phyloP scores from a whole-genome alignment of 2,113 vertebrate species.

The Apteryx owenii region DNA sequence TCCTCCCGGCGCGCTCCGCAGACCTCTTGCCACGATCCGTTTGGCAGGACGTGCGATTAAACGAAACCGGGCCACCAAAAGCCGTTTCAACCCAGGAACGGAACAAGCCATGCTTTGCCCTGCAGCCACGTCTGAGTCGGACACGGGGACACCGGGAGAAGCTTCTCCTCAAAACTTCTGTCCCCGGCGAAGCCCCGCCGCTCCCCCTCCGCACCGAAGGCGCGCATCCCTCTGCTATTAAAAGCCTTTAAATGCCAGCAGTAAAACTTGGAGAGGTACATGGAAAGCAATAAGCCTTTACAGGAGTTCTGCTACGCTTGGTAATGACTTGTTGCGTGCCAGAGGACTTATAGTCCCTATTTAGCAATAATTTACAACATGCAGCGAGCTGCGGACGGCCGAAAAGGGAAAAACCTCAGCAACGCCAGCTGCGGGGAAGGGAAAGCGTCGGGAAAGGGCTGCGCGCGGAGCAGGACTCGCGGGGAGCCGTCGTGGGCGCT shows the following conservation, averaged over 20 bases:
- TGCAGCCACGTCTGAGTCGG: accelerated
- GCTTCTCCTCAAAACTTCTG: neutral
- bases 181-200: no score
- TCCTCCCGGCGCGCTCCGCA: neutral
- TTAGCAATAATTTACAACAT: constrained; percentile 62
- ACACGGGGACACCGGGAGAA: neutral
- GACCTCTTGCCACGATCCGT: neutral
- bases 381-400: neutral
- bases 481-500: accelerated
- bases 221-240: neutral
- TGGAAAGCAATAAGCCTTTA: constrained; percentile 45
- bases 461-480: neutral
- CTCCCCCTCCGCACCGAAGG: accelerated
- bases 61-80: neutral
- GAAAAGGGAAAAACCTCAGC: accelerated
- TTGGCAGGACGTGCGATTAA: neutral
- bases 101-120: neutral
- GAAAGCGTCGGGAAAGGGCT: accelerated
- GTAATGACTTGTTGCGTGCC: constrained; percentile 53
- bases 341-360: constrained; percentile 47
- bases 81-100: accelerated
- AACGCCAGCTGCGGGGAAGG: neutral
- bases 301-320: constrained; percentile 43
- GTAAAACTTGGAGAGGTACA: constrained; percentile 34
- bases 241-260: constrained; percentile 10